Evolutionary conservation across 2,888 invertebrate species (phyloP).

Genomic region (Alloplasta piceator): DNA sequence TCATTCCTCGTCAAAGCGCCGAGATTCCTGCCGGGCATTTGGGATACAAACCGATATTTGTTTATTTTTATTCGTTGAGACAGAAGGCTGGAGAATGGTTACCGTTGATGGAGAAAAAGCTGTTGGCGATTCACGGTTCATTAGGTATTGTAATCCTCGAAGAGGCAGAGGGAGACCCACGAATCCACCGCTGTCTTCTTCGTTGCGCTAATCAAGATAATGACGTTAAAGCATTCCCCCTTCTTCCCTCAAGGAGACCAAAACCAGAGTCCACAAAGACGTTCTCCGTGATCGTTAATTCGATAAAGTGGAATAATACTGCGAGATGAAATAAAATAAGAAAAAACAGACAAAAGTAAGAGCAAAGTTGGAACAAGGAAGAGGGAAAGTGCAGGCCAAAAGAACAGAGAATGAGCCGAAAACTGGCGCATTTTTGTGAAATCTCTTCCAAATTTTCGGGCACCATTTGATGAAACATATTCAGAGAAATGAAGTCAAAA

Average conservation of each 20-base stretch:
- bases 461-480: not conserved
- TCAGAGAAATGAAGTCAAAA: not conserved
- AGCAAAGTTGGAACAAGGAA: slow-evolving; percentile 28
- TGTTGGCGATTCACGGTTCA: slow-evolving; percentile 78
- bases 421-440: slow-evolving; percentile 33
- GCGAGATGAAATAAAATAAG: slow-evolving; percentile 66
- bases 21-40: slow-evolving; percentile 74
- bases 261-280: slow-evolving; percentile 71
- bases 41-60: slow-evolving; percentile 80
- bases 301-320: slow-evolving; percentile 70
- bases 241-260: slow-evolving; percentile 27
- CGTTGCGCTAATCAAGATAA: slow-evolving; percentile 81
- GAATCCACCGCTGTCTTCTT: slow-evolving; percentile 56
- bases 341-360: slow-evolving; percentile 41
- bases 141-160: slow-evolving; percentile 82
- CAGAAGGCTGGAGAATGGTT: slow-evolving; percentile 19
- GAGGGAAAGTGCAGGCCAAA: slow-evolving; percentile 49
- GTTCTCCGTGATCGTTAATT: slow-evolving; percentile 74
- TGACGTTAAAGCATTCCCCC: slow-evolving; percentile 80
- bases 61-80: slow-evolving; percentile 80
- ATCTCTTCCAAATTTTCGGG: not conserved
- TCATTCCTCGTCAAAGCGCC: slow-evolving; percentile 71
- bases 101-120: slow-evolving; percentile 62
- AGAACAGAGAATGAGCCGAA: slow-evolving; percentile 27
- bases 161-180: slow-evolving; percentile 24